Evolutionary conservation across 2,888 invertebrate genomes (phyloP), one percentile per base, ranked within the genome.

Genomic region (Adelphocoris suturalis): DNA sequence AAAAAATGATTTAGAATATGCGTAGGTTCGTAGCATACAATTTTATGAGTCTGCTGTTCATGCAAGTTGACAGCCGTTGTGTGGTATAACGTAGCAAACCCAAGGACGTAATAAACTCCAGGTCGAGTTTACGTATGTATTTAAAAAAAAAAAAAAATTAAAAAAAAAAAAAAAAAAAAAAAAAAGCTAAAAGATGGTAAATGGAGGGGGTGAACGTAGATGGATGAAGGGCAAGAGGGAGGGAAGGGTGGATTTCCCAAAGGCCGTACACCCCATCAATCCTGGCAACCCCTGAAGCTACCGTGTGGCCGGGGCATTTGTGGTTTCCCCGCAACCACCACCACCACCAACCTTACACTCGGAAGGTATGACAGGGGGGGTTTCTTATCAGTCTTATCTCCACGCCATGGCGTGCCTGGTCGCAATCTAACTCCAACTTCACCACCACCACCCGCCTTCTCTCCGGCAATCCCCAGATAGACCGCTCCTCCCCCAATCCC

Each of bases 351-450:
- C 52, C 52, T 52, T 16, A 52, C 37, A 37, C 37, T 37, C 14
- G 5, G 52, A 52, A 68, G 27, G 68, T 11, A 11, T 23, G 68
- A 23, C 3, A 27, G 13, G 68, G 68, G 68, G 68, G 37, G 0
- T 2, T 46, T 52, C 82, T 82, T 82, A 82, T 82, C 82, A 82
- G 23, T 52, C 82, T 82, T 82, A 82, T 82, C 82, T 82, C 82
- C 82, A 82, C 82, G 82, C 82, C 19, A 82, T 82, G 27, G 82
- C 82, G 82, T 82, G 82, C 47, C 52, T 13, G 14, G 47, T 82
- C 52, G 82, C 82, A 82, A 82, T 82, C 82, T 68, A 68, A 68
- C 68, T 68, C 68, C 68, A 68, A 68, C 68, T 82, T 48, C 82
- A 47, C 82, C 37, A 37, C 37, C 37, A 37, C 37, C 2, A 2